Evolutionary conservation across 2,113 vertebrate genomes (phyloP).

Genomic region (Carassius carassius): DNA sequence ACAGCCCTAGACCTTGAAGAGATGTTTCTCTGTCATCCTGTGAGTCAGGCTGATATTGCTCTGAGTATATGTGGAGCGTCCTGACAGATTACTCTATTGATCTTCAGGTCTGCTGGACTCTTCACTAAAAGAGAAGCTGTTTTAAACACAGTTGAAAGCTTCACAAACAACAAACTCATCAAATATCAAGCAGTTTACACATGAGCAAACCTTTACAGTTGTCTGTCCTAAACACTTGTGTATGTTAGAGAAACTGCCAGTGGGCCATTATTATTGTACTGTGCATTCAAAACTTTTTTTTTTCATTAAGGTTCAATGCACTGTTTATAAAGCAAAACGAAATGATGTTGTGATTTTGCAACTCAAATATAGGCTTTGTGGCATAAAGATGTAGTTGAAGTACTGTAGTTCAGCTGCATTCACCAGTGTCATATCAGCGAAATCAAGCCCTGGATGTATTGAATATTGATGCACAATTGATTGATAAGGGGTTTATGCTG

Average conservation of each 20-base stretch:
- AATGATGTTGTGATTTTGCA: conserved; percentile 29
- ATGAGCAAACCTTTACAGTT: neutral
- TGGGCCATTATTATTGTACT: neutral
- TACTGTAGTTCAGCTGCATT: conserved; percentile 48
- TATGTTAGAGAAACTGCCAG: neutral
- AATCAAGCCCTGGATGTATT: conserved; percentile 51
- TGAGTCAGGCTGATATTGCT: conserved; percentile 8
- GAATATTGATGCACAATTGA: conserved; percentile 50
- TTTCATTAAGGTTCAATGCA: neutral
- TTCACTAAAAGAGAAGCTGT: conserved; percentile 4
- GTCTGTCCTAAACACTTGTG: neutral
- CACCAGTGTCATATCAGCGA: conserved; percentile 39
- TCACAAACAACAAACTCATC: conserved; percentile 29
- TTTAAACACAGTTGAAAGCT: conserved; percentile 36
- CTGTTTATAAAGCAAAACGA: neutral
- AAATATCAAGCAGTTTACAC: conserved; percentile 28
- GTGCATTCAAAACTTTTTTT: neutral
- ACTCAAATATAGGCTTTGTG: neutral
- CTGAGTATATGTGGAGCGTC: conserved; percentile 28
- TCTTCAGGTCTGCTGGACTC: conserved; percentile 33
- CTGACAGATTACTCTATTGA: conserved; percentile 48
- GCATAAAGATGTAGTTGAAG: conserved; percentile 40
- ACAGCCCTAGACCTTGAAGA: conserved; percentile 9
- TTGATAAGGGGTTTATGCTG: conserved; percentile 57
- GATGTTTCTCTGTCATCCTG: conserved; percentile 27